Conservation (phyloP, 1,140 invertebrate genomes). For the Galleria mellonella region DNA sequence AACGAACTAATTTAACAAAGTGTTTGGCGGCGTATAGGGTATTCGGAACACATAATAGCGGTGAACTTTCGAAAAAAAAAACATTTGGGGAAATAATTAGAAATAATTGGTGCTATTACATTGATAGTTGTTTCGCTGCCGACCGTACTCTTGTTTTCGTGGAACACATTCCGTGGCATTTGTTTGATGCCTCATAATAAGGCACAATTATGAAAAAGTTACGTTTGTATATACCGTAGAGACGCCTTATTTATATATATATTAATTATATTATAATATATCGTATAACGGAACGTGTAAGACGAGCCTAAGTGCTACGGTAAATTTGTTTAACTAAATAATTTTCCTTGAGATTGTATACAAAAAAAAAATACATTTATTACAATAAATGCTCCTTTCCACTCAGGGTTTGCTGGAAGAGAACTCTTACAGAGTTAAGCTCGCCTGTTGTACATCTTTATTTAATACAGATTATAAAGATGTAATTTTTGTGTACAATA, state of each 20-base stretch:
- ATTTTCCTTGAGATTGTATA: no score
- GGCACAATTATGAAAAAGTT: conserved; percentile 63
- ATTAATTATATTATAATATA: not conserved
- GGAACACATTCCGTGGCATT: conserved; percentile 65
- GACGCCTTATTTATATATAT: not conserved
- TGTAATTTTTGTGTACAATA: no score
- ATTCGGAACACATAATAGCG: conserved; percentile 8
- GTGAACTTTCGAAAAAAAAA: conserved; percentile 14
- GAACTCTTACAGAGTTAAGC: no score
- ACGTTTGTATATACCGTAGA: conserved; percentile 11
- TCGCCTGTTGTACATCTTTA: no score
- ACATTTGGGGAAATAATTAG: conserved; percentile 33
- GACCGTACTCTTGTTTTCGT: conserved; percentile 60
- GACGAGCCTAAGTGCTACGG: no score
- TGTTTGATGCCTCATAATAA: conserved; percentile 69
- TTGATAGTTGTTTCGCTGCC: conserved; percentile 40
- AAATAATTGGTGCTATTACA: conserved; percentile 51
- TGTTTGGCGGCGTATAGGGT: not conserved
- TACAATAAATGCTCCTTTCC: no score
- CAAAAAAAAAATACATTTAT: no score
- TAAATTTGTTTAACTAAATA: no score
- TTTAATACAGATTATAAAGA: no score
- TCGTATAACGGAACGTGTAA: no score
- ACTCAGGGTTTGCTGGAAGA: no score
- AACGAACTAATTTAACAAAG: no score